Conservation (phyloP, 2,797 vertebrate species). For the Gallirallus australis region DNA sequence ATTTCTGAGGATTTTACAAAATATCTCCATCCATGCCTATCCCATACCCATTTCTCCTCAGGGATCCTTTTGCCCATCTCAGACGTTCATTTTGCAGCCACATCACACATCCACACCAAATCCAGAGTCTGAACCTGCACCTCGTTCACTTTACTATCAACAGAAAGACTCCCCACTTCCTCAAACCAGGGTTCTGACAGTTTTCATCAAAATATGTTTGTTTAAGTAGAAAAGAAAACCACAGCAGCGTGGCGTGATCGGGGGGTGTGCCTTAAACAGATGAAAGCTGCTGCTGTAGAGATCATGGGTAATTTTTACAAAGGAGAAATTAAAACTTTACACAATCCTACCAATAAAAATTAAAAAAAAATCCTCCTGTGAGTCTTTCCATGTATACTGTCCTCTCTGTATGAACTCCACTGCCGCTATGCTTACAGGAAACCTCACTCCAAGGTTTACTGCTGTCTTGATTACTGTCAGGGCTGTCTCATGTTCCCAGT, state of each 20-base stretch:
- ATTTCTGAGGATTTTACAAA: not conserved
- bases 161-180: not conserved
- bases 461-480: rapidly evolving
- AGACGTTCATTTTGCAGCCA: not conserved
- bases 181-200: not conserved
- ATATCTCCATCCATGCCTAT: not conserved
- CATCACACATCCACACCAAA: not conserved
- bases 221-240: not conserved
- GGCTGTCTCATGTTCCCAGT: not conserved
- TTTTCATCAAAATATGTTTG: not conserved
- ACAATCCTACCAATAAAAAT: not conserved
- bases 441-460: not conserved
- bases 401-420: not conserved
- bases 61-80: not conserved
- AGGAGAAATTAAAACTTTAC: not conserved
- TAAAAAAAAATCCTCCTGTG: not conserved
- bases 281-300: not conserved
- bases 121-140: not conserved
- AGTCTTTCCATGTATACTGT: not conserved
- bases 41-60: not conserved
- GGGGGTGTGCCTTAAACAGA: not conserved
- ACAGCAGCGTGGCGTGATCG: not conserved
- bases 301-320: not conserved
- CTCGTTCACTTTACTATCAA: not conserved
- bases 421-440: not conserved